Percentiles rank a stretch among this genome's conserved stretches.
Evolutionary conservation across 2,797 vertebrate species (phyloP).

Genomic region (Champsocephalus gunnari): DNA sequence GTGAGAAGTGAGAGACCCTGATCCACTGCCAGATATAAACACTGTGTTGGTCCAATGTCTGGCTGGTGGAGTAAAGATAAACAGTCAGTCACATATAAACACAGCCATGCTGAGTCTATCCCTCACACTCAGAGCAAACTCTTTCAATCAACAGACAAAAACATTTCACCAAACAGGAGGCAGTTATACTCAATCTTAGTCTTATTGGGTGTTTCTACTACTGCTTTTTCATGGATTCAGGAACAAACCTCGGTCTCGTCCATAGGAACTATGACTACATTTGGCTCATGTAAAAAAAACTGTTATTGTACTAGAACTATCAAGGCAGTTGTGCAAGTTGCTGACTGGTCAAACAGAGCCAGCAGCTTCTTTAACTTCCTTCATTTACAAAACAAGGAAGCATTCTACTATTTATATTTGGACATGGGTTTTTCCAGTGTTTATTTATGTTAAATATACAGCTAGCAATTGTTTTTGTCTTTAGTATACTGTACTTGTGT

Average conservation of each 20-base stretch:
- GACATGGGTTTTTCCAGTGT: not conserved
- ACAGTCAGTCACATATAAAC: slow-evolving; percentile 51
- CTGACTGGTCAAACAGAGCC: not conserved
- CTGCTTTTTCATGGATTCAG: slow-evolving; percentile 1
- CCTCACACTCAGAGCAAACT: slow-evolving; percentile 8
- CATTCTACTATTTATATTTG: not conserved
- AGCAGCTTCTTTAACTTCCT: slow-evolving; percentile 21
- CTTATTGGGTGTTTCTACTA: not conserved
- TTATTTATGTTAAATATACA: not conserved
- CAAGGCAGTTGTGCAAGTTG: not conserved
- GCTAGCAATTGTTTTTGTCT: not conserved
- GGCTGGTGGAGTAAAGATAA: slow-evolving; percentile 54
- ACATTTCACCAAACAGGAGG: slow-evolving; percentile 14
- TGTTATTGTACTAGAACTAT: slow-evolving; percentile 6
- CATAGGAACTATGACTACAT: not conserved
- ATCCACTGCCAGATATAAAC: slow-evolving; percentile 52
- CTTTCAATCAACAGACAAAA: slow-evolving; percentile 21
- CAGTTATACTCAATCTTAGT: not conserved
- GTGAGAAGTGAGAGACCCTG: slow-evolving; percentile 21
- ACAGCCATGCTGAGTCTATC: slow-evolving; percentile 21
- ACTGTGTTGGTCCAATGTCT: slow-evolving; percentile 36
- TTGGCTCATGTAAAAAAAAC: slow-evolving; percentile 1
- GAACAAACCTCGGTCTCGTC: not conserved
- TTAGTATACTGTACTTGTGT: not conserved
- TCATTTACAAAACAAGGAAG: slow-evolving; percentile 42